phyloP scores from a whole-genome alignment of 1,140 invertebrate genomes.

The Phortica variegata region DNA sequence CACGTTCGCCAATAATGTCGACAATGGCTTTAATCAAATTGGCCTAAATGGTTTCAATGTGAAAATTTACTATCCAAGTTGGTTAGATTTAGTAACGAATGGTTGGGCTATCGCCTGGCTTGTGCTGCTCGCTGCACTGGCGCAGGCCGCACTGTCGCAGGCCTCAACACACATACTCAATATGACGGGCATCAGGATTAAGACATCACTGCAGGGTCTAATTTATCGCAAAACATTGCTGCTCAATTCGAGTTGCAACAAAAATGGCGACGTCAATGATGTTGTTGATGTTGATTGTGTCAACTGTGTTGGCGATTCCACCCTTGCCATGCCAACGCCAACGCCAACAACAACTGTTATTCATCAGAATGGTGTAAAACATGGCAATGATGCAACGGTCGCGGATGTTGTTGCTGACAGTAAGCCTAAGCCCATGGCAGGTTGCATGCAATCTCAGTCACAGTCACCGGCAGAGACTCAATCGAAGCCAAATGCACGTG shows the following conservation, averaged over 20 bases:
- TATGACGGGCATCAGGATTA: conserved; percentile 76
- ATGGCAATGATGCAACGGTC: no score
- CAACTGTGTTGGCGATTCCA: conserved; percentile 3
- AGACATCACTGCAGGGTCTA: conserved; percentile 74
- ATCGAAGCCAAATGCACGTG: conserved; percentile 22
- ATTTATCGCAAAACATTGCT: conserved; percentile 57
- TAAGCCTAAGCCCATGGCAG: no score
- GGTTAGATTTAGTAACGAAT: conserved; percentile 69
- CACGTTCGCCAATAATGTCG: conserved; percentile 19
- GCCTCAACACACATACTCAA: conserved; percentile 80
- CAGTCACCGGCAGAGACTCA: conserved; percentile 1
- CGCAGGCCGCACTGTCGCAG: conserved; percentile 81
- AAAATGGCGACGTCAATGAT: conserved; percentile 19
- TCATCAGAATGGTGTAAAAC: conserved; percentile 22
- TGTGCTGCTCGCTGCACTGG: conserved; percentile 70
- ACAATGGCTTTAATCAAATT: conserved; percentile 23
- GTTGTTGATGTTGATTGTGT: conserved; percentile 28
- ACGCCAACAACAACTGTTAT: conserved; percentile 3
- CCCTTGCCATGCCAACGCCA: not conserved
- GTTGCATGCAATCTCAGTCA: not conserved
- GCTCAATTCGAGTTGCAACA: conserved; percentile 36
- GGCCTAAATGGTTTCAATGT: conserved; percentile 19
- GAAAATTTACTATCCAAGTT: conserved; percentile 58
- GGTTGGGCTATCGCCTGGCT: conserved; percentile 76
- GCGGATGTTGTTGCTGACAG: conserved; percentile 10